These are phyloP conservation scores for Exaiptasia diaphana DNA, from an alignment of 64 coral and sea anemone species.

Conservation along the genomic window DNA sequence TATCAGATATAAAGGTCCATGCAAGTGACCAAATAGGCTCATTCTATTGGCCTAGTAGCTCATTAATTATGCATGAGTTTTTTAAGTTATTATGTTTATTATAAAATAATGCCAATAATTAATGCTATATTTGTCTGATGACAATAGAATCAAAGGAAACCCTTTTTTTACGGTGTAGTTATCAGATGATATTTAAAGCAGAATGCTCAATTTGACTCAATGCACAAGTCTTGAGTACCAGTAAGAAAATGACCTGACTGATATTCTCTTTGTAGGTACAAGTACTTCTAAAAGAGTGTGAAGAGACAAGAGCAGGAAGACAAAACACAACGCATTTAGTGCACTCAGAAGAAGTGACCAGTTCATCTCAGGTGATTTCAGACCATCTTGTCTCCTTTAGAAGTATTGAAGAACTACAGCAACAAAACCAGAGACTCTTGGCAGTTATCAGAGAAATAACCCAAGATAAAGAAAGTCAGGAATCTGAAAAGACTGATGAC, in stretches of 20 bases:
- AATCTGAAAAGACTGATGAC: slow-evolving; percentile 47
- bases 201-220: no score
- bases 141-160: no score
- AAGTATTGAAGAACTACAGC: slow-evolving; percentile 94
- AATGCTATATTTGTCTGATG: no score
- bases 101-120: no score
- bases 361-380: slow-evolving; percentile 95
- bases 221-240: no score
- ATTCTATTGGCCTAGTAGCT: no score
- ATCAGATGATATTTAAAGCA: no score
- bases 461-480: slow-evolving; percentile 89
- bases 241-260: neutral
- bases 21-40: no score
- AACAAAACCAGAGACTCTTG: slow-evolving; percentile 91
- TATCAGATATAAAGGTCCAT: no score
- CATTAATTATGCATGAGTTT: no score
- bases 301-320: slow-evolving; percentile 83
- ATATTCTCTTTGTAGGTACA: slow-evolving; percentile 85
- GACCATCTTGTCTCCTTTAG: slow-evolving; percentile 90
- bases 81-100: no score
- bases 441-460: slow-evolving; percentile 84
- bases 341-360: slow-evolving; percentile 81
- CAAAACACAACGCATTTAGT: slow-evolving; percentile 36
- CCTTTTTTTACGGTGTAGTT: no score
- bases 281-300: slow-evolving; percentile 88